Evolutionary conservation across 37 sponge, comb jelly and placozoan genomes (phyloP), one percentile per base, ranked within the genome.

Genomic region (Petrosia ficiformis): DNA sequence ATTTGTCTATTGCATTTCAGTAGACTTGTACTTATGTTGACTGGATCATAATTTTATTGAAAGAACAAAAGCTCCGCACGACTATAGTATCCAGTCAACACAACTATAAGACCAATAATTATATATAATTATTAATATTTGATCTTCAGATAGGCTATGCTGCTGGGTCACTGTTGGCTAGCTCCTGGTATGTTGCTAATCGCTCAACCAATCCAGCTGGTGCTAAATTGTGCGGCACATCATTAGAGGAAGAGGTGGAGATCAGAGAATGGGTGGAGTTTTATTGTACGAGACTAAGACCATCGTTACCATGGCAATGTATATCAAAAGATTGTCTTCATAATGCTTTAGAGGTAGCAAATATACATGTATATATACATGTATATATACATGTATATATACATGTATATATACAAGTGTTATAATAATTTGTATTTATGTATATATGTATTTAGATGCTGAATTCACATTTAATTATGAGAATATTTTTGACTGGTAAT

Each of bases 191-290:
- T 14, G 14, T 48, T 8, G 14, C 54, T 48, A 8, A 48, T 19
- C 8, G 14, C 54, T 48, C 54, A 8, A 8, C 54, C 54, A 8
- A 48, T 14, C 14, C 54, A 8, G 8, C 54, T 14, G n/a, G n/a
- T n/a, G n/a, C n/a, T n/a, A n/a, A n/a, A n/a, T 14, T 48, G 14
- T 48, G 54, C 14, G 54, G 54, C 54, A 19, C 54, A 48, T 19
- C 54, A 19, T 48, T 48, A 48, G 58, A 70, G 11, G 84, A 64
- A 42, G 67, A 71, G 67, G 24, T 39, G 1, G 34, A 69, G n/a
- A 63, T 84, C 24, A 41, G 84, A 39, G 72, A 84, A 34, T 84
- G 84, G 84, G 57, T 84, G 54, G 78, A 71, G 72, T 84, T 44
- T 77, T 84, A 84, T 28, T 19, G 44, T 29, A 22, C 60, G 33